phyloP scores from a whole-genome alignment of 2,888 invertebrate genomes.

The Ecliptopera silaceata region DNA sequence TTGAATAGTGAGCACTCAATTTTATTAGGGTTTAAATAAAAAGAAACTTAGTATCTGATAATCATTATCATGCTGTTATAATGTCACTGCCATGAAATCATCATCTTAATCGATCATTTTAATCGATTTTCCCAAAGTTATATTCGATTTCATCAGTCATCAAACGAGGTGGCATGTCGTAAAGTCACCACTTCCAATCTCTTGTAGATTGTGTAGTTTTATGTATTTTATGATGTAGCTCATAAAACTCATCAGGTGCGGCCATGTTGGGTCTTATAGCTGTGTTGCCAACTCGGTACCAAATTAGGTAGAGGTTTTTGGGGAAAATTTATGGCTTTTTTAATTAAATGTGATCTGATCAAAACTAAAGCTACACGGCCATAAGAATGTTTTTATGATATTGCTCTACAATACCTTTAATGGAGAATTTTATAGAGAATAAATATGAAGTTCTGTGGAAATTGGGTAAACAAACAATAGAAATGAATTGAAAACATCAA shows the following conservation, averaged over 20 bases:
- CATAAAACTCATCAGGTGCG: conserved; percentile 47
- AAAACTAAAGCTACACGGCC: too few relatives aligned
- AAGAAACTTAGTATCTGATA: not conserved
- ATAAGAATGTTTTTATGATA: too few relatives aligned
- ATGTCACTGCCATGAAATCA: not conserved
- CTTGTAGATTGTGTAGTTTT: conserved; percentile 35
- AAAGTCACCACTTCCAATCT: conserved; percentile 24
- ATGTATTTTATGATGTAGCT: conserved; percentile 16
- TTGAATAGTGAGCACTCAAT: too few relatives aligned
- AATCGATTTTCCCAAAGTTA: conserved; percentile 1
- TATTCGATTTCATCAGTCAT: conserved; percentile 3
- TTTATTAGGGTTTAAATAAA: not conserved
- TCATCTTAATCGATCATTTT: not conserved
- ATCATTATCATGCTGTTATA: not conserved
- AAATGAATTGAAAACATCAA: too few relatives aligned
- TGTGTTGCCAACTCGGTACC: conserved; percentile 35
- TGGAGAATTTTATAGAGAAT: too few relatives aligned
- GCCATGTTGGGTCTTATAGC: conserved; percentile 12
- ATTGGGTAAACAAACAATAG: too few relatives aligned
- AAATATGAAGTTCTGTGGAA: too few relatives aligned
- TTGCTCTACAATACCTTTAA: too few relatives aligned
- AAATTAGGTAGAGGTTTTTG: too few relatives aligned
- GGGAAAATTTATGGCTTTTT: too few relatives aligned
- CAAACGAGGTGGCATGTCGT: conserved; percentile 14
- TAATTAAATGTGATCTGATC: too few relatives aligned